Evolutionary conservation across 2,797 vertebrate species (phyloP), one percentile per base, ranked within the genome.

Genomic region (Malurus leucopterus): DNA sequence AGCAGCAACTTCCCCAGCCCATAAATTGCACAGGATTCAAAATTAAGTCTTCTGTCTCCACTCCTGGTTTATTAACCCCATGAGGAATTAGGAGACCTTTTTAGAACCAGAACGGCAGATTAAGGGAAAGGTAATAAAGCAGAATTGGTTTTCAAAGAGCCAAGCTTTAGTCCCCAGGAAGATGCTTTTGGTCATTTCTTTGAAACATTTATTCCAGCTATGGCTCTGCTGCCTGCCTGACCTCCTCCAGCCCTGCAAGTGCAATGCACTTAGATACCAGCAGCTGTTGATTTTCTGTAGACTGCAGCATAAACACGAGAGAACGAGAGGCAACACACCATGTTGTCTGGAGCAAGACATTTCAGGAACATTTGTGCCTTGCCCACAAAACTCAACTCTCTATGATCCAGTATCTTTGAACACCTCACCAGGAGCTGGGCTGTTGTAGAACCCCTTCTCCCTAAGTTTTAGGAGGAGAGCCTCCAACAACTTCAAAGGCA

Each of bases 1-100:
- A 23, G 50, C 83, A 78, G 85, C 58, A 38, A 9, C 77, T 83
- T 86, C 51, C 59, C 82, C 81, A 29, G 84, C 44, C 53, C 62
- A 81, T 90, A 76, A 93, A 91, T 89, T 0, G 2, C 57, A 54
- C 30, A 26, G 34, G 69, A 70, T 73, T 90, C 92, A 71, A 63
- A 90, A 91, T 84, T 40, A 90, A 89, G 76, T 41, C 85, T 93
- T 63, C 73, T 85, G 67, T 88, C 46, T 89, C 59, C 22, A 12
- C 40, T 68, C 43, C 50, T n/a, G 32, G 34, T 89, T 95, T 92
- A 91, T 91, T 92, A 93, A 89, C 54, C 91, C 82, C 73, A 55
- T 2, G 67, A 87, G 85, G 76, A 71, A 47, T 65, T 68, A 55
- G 49, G 30, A 50, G 61, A 71, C 47, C 61, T 72, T 88, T 90